Evolutionary conservation across 2,113 vertebrate genomes (phyloP).

Genomic region (Centropristis striata): DNA sequence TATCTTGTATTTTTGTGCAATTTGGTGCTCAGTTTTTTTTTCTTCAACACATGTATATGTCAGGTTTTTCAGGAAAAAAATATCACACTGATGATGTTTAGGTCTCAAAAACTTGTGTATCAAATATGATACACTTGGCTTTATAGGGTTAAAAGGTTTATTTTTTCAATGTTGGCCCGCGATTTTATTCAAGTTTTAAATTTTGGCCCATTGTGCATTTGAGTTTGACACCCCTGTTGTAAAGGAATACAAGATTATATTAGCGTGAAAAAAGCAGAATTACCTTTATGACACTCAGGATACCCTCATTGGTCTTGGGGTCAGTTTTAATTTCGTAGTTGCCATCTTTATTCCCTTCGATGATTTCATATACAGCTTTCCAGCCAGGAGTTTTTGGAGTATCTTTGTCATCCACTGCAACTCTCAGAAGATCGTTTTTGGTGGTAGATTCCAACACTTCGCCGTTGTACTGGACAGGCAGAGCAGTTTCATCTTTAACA

Average conservation of each 20-base stretch:
- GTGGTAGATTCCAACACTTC: slow-evolving; percentile 60
- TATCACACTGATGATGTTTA: no score
- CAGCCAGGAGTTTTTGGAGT: slow-evolving; percentile 80
- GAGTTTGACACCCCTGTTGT: not conserved
- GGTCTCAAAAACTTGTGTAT: no score
- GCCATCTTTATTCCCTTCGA: slow-evolving; percentile 80
- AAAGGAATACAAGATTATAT: not conserved
- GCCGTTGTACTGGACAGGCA: slow-evolving; percentile 65
- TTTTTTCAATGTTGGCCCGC: no score
- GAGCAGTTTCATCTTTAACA: slow-evolving; percentile 18
- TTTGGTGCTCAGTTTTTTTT: no score
- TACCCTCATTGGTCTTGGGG: slow-evolving; percentile 86
- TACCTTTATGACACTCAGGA: slow-evolving; percentile 88
- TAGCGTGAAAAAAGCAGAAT: not conserved
- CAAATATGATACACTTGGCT: no score
- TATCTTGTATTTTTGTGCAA: no score
- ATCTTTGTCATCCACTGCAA: slow-evolving; percentile 85
- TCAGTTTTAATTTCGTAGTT: slow-evolving; percentile 85
- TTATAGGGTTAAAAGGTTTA: no score
- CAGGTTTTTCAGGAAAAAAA: no score
- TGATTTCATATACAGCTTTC: slow-evolving; percentile 81
- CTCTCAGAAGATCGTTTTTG: slow-evolving; percentile 59
- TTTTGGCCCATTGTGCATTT: not conserved
- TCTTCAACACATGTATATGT: no score
- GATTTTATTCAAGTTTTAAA: no score